Evolutionary conservation across 2,113 vertebrate species (phyloP).

Genomic region (Tinamus guttatus): DNA sequence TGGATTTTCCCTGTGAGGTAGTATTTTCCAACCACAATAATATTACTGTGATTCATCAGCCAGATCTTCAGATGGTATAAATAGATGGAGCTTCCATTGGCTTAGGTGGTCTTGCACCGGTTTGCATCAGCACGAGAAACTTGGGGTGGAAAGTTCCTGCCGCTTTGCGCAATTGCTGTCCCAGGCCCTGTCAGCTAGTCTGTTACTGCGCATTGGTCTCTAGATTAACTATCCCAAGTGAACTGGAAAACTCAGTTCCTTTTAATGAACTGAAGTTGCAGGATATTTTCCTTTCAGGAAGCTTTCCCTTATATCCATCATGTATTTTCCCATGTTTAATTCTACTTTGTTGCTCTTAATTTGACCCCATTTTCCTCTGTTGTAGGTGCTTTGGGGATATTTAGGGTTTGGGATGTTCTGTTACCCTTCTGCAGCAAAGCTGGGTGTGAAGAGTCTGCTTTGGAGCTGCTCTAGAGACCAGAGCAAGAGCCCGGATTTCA

Average conservation of each 20-base stretch:
- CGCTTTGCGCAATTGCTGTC: neutral
- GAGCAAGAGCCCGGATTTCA: neutral
- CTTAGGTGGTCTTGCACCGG: conserved; percentile 26
- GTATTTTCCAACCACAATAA: conserved; percentile 31
- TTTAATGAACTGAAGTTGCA: neutral
- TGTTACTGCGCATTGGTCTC: neutral
- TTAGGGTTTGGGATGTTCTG: neutral
- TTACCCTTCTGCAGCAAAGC: neutral
- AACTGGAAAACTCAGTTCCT: neutral
- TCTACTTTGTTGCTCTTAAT: neutral
- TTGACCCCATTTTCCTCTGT: neutral
- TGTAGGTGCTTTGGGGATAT: neutral
- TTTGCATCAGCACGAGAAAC: conserved; percentile 46
- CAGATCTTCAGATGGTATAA: conserved; percentile 31
- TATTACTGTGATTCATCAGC: conserved; percentile 38
- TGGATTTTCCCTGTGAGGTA: conserved; percentile 42
- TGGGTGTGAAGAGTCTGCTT: neutral
- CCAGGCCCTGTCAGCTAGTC: neutral
- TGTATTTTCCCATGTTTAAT: neutral
- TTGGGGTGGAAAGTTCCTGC: conserved; percentile 20
- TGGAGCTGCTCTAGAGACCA: neutral
- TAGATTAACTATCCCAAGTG: neutral
- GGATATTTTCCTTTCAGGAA: neutral
- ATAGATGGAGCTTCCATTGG: conserved; percentile 19
- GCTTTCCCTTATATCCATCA: neutral